Base-by-base conservation (phyloP, 2,888 invertebrate species). In the Macrostomum cliftonense region DNA sequence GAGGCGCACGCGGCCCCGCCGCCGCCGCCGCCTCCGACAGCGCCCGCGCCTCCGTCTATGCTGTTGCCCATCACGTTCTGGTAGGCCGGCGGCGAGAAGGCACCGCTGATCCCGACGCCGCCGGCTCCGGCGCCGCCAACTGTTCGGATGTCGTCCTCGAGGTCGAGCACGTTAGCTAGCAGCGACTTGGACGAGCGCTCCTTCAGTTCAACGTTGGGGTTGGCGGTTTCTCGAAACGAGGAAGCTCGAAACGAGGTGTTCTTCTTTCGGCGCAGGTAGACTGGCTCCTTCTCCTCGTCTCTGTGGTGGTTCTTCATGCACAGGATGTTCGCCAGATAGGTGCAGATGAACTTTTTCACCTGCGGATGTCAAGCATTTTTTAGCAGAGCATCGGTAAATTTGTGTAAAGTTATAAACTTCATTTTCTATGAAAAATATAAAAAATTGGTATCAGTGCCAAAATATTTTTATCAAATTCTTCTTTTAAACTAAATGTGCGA, bases 301-400 rank as follows among this genome's bases (percentile, higher is more conserved):
- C 28, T 28, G 28, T 28, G 16, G 9, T 16, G 40, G 9, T 16
- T 79, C 63, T 81, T 81, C 93, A 97, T 95, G 64, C 91, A 80
- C 69, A 95, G 77, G 62, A 91, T 73, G 79, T 88, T 89, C 61
- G 95, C 95, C 73, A 95, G 77, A 89, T 93, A 93, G 73, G 84
- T 83, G 64, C 95, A 78, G 74, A 97, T 86, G 68, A 93, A 79
- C 61, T 81, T 80, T 74, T 86, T 85, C 65, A 91, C 83, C 95
- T 95, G 73, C 1, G 58, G 9, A 16, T 40, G 9, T 7, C 5
- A 9, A 28, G 28, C 5, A 28, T 28, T 28, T 9, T 4, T 4
- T 9, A 9, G 28, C 28, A 9, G 28, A 28, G 9, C 9, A 4
- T 28, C 28, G 4, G 28, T 28, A 9, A n/a, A 7, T 28, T 4